These are phyloP conservation scores for Patella ulyssiponensis DNA, from an alignment of 2,888 invertebrate species.

Conservation along the genomic window DNA sequence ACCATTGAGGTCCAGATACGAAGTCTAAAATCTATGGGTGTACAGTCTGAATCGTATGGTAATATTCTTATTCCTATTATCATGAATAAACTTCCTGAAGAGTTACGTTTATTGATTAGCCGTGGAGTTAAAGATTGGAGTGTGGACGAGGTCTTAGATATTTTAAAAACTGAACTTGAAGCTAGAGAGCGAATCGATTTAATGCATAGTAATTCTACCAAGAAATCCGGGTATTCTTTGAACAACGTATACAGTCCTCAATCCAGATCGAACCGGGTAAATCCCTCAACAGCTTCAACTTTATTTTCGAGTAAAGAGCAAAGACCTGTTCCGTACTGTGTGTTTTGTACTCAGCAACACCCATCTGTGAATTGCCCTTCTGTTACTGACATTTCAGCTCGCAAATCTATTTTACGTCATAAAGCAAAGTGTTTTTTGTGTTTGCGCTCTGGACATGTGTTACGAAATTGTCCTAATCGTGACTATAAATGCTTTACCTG, in stretches of 20 bases:
- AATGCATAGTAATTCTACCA: no score
- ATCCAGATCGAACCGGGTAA: neutral
- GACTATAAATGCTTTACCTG: neutral
- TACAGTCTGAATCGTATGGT: conserved; percentile 1
- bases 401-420: neutral
- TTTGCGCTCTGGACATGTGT: neutral
- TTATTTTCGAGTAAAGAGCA: neutral
- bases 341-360: neutral
- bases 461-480: neutral
- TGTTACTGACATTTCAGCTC: neutral
- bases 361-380: neutral
- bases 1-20: neutral
- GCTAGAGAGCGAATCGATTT: no score
- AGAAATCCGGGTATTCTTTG: no score
- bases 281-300: neutral
- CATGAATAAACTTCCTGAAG: neutral
- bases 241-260: conserved; percentile 1
- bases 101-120: neutral
- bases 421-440: conserved; percentile 6
- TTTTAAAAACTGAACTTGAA: neutral
- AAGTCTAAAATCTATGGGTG: neutral
- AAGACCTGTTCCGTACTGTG: neutral
- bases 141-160: neutral
- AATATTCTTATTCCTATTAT: neutral
- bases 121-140: neutral